A percentile compares a stretch with the other conserved stretches of the same genome.
Conservation (phyloP, 2,888 invertebrate genomes). For the Sepioteuthis lessoniana region DNA sequence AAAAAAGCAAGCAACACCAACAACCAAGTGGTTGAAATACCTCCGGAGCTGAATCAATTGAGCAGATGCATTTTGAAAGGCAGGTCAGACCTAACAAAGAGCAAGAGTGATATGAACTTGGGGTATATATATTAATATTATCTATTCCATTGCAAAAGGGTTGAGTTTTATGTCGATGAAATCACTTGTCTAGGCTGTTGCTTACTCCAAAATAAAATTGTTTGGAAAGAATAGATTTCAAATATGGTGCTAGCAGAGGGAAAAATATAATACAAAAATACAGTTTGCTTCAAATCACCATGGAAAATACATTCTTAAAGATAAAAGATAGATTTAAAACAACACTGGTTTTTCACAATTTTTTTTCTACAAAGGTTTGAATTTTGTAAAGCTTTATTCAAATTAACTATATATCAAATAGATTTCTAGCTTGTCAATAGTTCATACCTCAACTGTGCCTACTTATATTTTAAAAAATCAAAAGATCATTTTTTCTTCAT, state of each 20-base stretch:
- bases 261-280: too few species aligned
- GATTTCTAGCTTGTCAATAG: not conserved
- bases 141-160: slow-evolving; percentile 2
- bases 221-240: too few species aligned
- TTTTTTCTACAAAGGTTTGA: not conserved
- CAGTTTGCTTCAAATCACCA: too few species aligned
- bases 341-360: not conserved
- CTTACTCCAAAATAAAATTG: not conserved
- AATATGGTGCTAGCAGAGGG: too few species aligned
- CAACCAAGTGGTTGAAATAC: slow-evolving; percentile 33
- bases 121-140: slow-evolving; percentile 33
- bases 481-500: not conserved
- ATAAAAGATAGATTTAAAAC: not conserved
- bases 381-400: not conserved
- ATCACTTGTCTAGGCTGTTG: not conserved
- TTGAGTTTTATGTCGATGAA: not conserved
- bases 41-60: slow-evolving; percentile 33
- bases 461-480: not conserved
- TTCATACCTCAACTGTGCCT: too few species aligned
- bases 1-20: slow-evolving; percentile 23
- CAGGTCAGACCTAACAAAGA: slow-evolving; percentile 33
- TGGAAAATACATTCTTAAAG: not conserved
- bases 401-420: not conserved
- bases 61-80: slow-evolving; percentile 33
- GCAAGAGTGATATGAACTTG: slow-evolving; percentile 33